Percentiles rank a stretch among this genome's conserved stretches.
phyloP scores from a whole-genome alignment of 2,113 vertebrate species.

The Centropus bengalensis region DNA sequence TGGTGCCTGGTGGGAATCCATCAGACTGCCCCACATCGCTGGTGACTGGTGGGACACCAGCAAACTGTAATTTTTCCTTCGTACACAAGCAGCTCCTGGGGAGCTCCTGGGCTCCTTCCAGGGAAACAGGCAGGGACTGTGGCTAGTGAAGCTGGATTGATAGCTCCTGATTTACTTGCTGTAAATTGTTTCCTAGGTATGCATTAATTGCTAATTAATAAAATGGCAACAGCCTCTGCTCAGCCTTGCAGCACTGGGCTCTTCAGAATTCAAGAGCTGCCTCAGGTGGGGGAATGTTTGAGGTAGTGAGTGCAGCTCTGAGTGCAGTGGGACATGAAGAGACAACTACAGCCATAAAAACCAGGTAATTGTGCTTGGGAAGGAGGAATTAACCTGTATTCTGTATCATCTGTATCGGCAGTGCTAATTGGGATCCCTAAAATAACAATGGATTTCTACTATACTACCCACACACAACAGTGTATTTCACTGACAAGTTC shows the following conservation, averaged over 20 bases:
- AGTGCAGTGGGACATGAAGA: accelerated
- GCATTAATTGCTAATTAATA: background rate
- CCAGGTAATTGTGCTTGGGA: accelerated
- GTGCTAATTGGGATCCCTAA: accelerated
- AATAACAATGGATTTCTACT: background rate
- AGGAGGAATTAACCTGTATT: accelerated
- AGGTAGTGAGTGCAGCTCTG: accelerated
- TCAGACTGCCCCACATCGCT: accelerated
- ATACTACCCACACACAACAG: background rate
- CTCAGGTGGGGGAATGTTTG: accelerated
- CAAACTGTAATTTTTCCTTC: accelerated
- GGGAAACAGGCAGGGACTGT: background rate
- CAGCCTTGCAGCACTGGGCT: accelerated
- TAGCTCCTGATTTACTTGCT: no score
- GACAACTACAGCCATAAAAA: no score
- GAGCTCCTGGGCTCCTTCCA: accelerated
- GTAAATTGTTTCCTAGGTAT: background rate
- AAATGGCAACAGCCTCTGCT: accelerated
- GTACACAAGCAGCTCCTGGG: accelerated
- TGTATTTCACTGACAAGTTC: background rate
- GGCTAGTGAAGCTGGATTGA: background rate
- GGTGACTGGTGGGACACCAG: accelerated
- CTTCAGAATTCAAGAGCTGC: background rate
- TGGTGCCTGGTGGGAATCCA: accelerated
- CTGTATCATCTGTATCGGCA: background rate